Percentiles rank a stretch among this genome's conserved stretches.
These are phyloP conservation scores for Ditula angustiorana DNA, from an alignment of 2,888 invertebrate genomes.

Conservation along the genomic window DNA sequence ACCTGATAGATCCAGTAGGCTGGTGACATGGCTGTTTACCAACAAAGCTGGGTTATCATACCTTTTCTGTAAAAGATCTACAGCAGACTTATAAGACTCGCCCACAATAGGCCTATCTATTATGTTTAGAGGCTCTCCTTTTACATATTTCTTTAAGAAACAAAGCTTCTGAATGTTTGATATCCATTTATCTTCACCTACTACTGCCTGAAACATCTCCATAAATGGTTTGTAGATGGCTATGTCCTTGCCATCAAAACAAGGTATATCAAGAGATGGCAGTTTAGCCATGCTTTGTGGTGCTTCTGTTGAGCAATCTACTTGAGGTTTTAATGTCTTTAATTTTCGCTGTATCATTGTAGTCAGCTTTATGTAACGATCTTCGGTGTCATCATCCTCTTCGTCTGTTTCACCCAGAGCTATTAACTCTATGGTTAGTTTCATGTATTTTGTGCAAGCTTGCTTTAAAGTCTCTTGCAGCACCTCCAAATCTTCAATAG, in stretches of 20 bases:
- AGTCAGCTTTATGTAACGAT: too few relatives aligned
- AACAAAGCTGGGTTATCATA: constrained; percentile 15
- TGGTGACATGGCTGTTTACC: background rate
- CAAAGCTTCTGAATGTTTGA: constrained; percentile 7
- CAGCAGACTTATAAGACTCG: constrained; percentile 8
- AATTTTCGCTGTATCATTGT: too few relatives aligned
- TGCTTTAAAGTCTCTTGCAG: too few relatives aligned
- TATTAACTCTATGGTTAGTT: too few relatives aligned
- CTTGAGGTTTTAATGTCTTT: too few relatives aligned
- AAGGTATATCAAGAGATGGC: background rate
- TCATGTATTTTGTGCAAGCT: too few relatives aligned
- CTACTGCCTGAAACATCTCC: constrained; percentile 28
- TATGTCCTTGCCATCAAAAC: background rate
- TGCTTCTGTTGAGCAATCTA: too few relatives aligned
- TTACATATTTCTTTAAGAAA: constrained; percentile 25
- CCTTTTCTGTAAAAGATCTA: background rate
- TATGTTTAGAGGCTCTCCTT: constrained; percentile 18
- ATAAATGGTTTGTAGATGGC: constrained; percentile 3
- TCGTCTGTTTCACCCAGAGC: too few relatives aligned
- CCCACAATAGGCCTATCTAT: constrained; percentile 19
- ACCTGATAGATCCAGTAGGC: background rate
- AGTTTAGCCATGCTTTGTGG: too few relatives aligned
- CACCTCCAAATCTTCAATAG: too few relatives aligned
- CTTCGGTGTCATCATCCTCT: too few relatives aligned
- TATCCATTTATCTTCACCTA: background rate